Evolutionary conservation across 2,888 invertebrate species (phyloP), one percentile per base, ranked within the genome.

Genomic region (Phyllotreta striolata): DNA sequence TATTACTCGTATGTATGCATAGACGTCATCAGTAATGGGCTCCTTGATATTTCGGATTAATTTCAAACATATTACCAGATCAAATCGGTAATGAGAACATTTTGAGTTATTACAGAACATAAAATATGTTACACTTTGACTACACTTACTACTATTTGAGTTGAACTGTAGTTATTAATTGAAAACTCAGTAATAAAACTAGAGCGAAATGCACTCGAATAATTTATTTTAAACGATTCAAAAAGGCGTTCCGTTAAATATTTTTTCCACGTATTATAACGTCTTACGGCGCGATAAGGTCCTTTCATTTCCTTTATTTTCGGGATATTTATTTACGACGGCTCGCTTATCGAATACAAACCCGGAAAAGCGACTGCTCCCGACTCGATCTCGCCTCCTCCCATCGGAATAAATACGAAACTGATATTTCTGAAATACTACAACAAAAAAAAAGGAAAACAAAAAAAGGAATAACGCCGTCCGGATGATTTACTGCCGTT

Each of bases 301-400:
- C 71, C 72, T 73, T 73, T 74, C 75, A 75, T 76, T 77, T 76
- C 74, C 75, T 73, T 74, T 76, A 76, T 77, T 75, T 76, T 75
- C 75, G 73, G 69, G 73, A 49, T 77, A 74, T 75, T 76, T 76
- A 76, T 76, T 76, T 77, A 76, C 72, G 73, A 72, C 70, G 63
- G 58, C 63, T 71, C 68, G 74, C 73, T 76, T 76, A 75, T 75
- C 74, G 75, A 77, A 76, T 76, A 73, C 76, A 67, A 71, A 75
- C 59, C 66, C 57, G 63, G 66, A 55, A 44, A 57, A 24, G 24
- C 24, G 24, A 24, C 24, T 60, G 64, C 58, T 64, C 63, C 56
- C 56, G 54, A 12, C 55, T 55, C 55, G 6, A 47, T 55, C 55
- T 66, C 54, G 55, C 56, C 4, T 39, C 41, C 46, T 66, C 66